A percentile compares a stretch with the other conserved stretches of the same genome.
Conservation (phyloP, 2,113 vertebrate species). For the Melanerpes formicivorus region DNA sequence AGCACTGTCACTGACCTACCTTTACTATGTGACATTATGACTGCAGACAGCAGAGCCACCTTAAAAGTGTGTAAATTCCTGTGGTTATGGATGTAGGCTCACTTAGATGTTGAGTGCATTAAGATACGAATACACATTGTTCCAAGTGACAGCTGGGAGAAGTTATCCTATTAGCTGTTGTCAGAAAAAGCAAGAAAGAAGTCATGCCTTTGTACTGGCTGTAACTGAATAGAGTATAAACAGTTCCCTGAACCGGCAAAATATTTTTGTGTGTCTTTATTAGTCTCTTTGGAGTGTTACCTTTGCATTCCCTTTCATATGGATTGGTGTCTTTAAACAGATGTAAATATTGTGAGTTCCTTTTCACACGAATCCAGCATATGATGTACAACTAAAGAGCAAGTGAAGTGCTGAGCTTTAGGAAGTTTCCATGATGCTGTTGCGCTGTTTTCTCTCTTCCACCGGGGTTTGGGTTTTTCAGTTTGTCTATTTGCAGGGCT, state of each 20-base stretch:
- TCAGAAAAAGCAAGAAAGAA: constrained; percentile 38
- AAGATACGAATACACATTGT: constrained; percentile 40
- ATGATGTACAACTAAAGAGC: constrained; percentile 53
- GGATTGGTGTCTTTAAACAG: constrained; percentile 55
- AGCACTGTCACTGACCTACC: background rate
- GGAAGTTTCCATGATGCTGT: constrained; percentile 39
- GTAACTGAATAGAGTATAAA: constrained; percentile 53
- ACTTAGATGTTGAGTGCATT: constrained; percentile 61
- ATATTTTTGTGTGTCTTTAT: constrained; percentile 68
- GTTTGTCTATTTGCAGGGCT: constrained; percentile 2
- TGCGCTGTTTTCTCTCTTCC: constrained; percentile 14
- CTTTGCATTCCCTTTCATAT: constrained; percentile 65
- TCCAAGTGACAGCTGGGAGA: constrained; percentile 55
- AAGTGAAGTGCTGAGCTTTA: constrained; percentile 47
- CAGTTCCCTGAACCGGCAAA: constrained; percentile 55
- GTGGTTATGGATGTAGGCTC: constrained; percentile 53
- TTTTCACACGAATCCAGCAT: constrained; percentile 57
- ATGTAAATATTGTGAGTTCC: constrained; percentile 54
- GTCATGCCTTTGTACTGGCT: constrained; percentile 57
- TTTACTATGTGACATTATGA: constrained; percentile 22
- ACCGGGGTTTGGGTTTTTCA: constrained; percentile 24
- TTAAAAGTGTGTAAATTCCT: constrained; percentile 50
- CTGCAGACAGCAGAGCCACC: constrained; percentile 46
- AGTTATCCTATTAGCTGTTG: constrained; percentile 60
- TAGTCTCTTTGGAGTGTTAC: constrained; percentile 61